Conservation (phyloP, 2,113 vertebrate genomes). For the Leucopsar rothschildi region DNA sequence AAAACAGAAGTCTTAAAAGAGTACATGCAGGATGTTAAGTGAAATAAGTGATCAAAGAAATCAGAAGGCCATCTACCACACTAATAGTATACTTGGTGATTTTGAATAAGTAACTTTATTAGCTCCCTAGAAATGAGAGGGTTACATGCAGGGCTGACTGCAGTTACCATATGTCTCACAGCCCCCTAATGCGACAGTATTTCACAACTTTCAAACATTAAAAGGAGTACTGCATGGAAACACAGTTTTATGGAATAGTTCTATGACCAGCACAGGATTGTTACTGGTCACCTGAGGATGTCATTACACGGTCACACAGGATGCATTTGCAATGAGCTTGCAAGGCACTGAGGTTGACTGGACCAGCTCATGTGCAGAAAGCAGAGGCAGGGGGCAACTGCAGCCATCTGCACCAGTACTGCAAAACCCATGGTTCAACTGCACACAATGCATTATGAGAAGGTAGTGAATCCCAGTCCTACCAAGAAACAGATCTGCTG, state of each 20-base stretch:
- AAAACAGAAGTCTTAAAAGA: not conserved
- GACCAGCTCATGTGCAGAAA: not conserved
- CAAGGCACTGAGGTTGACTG: not conserved
- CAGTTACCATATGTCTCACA: not conserved
- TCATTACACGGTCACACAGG: not conserved
- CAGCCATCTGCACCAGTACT: not conserved
- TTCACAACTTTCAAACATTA: not conserved
- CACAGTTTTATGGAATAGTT: not conserved
- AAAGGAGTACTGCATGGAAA: not conserved
- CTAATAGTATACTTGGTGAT: not conserved
- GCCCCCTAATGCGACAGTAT: not conserved
- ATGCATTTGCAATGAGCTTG: not conserved
- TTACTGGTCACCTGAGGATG: not conserved
- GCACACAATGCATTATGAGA: not conserved
- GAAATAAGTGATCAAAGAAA: not conserved
- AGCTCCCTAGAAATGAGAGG: not conserved
- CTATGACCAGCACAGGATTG: not conserved
- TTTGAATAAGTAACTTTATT: conserved; percentile 44
- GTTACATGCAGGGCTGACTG: not conserved
- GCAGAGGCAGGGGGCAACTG: not conserved
- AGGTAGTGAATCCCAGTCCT: not conserved
- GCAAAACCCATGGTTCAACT: not conserved
- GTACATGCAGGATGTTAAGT: not conserved
- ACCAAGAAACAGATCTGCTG: not conserved
- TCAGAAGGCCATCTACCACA: not conserved